Conservation (phyloP, 2,113 vertebrate species). For the Microcebus jonahi region DNA sequence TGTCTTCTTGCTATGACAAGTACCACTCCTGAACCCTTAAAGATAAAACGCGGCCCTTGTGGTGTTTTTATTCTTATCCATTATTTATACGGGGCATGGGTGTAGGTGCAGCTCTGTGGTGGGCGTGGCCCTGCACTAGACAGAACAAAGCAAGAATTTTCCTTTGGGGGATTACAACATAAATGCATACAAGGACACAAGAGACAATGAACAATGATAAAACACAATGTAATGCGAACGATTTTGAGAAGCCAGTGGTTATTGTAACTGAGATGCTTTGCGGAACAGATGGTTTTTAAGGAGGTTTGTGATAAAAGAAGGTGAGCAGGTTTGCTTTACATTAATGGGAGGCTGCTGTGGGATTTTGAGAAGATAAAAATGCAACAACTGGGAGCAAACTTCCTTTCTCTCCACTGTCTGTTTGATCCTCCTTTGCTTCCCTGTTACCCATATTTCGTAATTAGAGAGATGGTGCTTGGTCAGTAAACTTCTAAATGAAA, state of each 20-base stretch:
- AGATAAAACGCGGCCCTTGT: not conserved
- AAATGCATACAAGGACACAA: not conserved
- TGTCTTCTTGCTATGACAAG: not conserved
- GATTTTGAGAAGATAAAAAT: not conserved
- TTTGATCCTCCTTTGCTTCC: not conserved
- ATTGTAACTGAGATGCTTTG: not conserved
- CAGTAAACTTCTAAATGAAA: not conserved
- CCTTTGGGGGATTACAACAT: not conserved
- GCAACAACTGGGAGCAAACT: no score
- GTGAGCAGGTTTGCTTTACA: not conserved
- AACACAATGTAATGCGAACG: not conserved
- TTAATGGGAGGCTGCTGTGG: not conserved
- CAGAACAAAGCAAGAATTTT: slow-evolving; percentile 10
- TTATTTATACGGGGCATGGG: not conserved
- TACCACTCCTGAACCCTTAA: not conserved
- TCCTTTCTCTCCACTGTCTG: not conserved
- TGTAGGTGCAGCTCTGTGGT: not conserved
- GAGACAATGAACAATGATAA: not conserved
- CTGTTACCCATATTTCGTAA: not conserved
- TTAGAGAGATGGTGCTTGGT: not conserved
- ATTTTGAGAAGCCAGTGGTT: not conserved
- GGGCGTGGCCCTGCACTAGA: not conserved
- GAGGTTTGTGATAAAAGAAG: slow-evolving; percentile 16
- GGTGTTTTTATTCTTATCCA: not conserved
- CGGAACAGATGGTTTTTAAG: slow-evolving; percentile 16